Percentiles rank a stretch among this genome's conserved stretches.
Conservation (phyloP, 2,113 vertebrate genomes). For the Elgaria multicarinata region DNA sequence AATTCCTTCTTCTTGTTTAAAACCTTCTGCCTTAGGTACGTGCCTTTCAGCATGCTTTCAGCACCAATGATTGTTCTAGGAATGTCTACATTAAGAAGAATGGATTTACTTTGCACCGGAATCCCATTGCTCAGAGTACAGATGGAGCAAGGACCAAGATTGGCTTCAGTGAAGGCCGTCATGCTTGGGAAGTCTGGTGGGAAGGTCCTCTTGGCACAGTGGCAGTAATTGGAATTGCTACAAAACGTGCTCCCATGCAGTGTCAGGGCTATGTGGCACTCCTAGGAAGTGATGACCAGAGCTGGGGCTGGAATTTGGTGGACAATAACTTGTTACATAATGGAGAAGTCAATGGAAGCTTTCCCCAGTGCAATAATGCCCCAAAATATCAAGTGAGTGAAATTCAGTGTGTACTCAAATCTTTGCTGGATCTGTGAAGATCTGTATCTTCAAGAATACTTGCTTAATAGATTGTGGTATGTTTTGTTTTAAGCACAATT, state of each 20-base stretch:
- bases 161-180: slow-evolving; percentile 95
- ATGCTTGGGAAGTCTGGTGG: slow-evolving; percentile 99
- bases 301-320: slow-evolving; percentile 99
- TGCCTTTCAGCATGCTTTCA: slow-evolving; percentile 93
- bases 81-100: slow-evolving; percentile 99
- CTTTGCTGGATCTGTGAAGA: not conserved
- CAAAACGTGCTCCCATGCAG: slow-evolving; percentile 95
- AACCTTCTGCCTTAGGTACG: slow-evolving; percentile 81
- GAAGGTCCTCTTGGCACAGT: slow-evolving; percentile 97
- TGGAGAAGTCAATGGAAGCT: slow-evolving; percentile 96
- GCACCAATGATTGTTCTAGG: slow-evolving; percentile 96
- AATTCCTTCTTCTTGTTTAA: not conserved
- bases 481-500: not conserved
- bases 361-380: slow-evolving; percentile 98
- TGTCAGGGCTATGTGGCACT: slow-evolving; percentile 98
- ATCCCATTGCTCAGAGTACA: slow-evolving; percentile 98
- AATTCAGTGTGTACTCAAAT: not conserved
- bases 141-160: slow-evolving; percentile 97
- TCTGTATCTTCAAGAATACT: not conserved
- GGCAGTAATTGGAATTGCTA: slow-evolving; percentile 96
- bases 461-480: not conserved
- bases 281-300: slow-evolving; percentile 97
- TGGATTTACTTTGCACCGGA: slow-evolving; percentile 96
- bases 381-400: slow-evolving; percentile 95
- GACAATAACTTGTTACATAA: slow-evolving; percentile 99